phyloP scores from a whole-genome alignment of 2,113 vertebrate species.

The Alces alces region DNA sequence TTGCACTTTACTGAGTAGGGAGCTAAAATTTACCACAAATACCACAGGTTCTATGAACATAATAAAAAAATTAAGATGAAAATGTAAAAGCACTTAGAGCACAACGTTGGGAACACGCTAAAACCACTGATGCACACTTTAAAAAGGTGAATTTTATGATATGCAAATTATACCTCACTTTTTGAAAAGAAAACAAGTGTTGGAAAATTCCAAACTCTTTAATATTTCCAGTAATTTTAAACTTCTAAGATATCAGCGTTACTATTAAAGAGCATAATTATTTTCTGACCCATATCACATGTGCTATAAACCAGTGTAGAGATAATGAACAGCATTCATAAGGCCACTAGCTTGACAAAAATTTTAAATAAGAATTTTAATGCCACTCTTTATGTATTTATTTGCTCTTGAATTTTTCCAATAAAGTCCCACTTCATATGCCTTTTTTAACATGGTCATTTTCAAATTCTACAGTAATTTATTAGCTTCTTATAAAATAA shows the following conservation, averaged over 20 bases:
- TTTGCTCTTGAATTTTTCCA: conserved; percentile 17
- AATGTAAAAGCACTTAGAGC: neutral
- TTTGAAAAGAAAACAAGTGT: neutral
- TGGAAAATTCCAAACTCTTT: neutral
- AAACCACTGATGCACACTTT: neutral
- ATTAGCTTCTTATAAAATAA: neutral
- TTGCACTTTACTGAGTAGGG: neutral
- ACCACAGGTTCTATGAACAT: neutral
- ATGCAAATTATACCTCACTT: neutral
- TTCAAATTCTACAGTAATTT: conserved; percentile 2
- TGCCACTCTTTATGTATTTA: neutral
- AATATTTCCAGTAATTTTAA: neutral
- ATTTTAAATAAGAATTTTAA: conserved; percentile 27
- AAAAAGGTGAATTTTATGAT: neutral
- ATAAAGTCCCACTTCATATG: neutral
- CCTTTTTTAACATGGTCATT: neutral
- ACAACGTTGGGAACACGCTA: neutral
- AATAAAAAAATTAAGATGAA: conserved; percentile 35
- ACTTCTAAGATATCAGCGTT: neutral
- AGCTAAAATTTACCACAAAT: neutral
- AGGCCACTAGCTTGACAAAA: neutral
- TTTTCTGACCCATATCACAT: neutral
- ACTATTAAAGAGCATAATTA: neutral
- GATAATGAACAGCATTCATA: neutral
- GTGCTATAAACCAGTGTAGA: neutral